Base-by-base conservation (phyloP, 2,888 invertebrate species). In the Fragum whitleyi region DNA sequence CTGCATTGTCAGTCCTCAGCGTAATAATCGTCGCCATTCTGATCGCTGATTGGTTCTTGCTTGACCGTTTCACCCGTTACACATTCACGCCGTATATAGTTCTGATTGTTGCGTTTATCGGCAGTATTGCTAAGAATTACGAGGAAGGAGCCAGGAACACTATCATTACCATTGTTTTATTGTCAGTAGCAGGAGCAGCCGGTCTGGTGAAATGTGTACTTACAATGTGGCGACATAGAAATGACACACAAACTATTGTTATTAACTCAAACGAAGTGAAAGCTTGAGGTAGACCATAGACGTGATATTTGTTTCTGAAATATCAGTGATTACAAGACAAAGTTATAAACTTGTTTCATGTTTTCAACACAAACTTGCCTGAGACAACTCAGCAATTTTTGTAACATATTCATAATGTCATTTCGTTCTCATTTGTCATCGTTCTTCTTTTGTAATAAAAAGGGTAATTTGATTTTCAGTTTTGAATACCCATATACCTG, bases 41-140 rank as follows among this genome's bases (percentile, higher is more conserved):
- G 90, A 90, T 91, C 73, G 77, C 86, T n/a, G 92, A 92, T 67
- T 87, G 88, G 36, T 86, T 88, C 39, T 74, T 91, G 7, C 85
- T 90, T 5, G 92, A 92, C 82, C 88, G 87, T 59, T 87, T 87
- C 65, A 81, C 89, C 16, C 87, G 92, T 7, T 92, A 91, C 80
- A 81, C 85, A 16, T 87, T 90, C 83, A 86, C 87, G 14, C 90
- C 90, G 0, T 91, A 91, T 83, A 79, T 91, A 21, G 88, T 88
- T 28, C 59, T 91, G 23, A 77, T 88, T 16, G 75, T 90, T 11
- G 91, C 89, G 5, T 79, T 91, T 19, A 77, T 84, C n/a, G 91
- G 91, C 21, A 83, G 88, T 9, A 71, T 90, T 11, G 65, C 73
- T 9, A 86, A 83, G 65, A 86, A 90, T 67, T 90, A 73, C 57